Evolutionary conservation across 2,888 invertebrate genomes (phyloP).

Genomic region (Ceramica pisi): DNA sequence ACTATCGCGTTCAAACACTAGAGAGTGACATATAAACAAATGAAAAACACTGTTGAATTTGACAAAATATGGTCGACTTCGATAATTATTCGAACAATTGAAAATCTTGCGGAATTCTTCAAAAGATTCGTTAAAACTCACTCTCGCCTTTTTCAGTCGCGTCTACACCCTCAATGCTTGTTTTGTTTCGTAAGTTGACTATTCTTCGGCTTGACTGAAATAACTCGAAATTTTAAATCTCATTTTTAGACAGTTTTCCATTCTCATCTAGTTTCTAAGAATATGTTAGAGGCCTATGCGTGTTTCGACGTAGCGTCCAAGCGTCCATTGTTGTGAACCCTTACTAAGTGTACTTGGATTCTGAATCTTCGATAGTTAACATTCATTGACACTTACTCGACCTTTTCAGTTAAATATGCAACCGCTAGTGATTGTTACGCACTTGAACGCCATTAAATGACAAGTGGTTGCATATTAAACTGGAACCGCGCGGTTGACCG

Average conservation of each 20-base stretch:
- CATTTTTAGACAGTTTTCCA: constrained; percentile 62
- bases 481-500: too few species aligned
- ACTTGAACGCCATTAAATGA: too few species aligned
- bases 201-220: constrained; percentile 42
- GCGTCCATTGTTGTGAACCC: constrained; percentile 71
- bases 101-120: constrained; percentile 3
- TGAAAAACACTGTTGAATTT: constrained; percentile 15
- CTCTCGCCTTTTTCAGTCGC: constrained; percentile 30
- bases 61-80: constrained; percentile 5
- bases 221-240: constrained; percentile 62
- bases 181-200: constrained; percentile 37
- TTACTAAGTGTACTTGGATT: constrained; percentile 63
- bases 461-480: too few species aligned
- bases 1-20: constrained; percentile 40
- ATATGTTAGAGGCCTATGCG: constrained; percentile 71
- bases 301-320: constrained; percentile 73
- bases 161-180: constrained; percentile 43
- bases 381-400: constrained; percentile 8
- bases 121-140: constrained; percentile 14
- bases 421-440: too few species aligned
- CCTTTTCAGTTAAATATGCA: too few species aligned
- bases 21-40: constrained; percentile 16
- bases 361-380: constrained; percentile 4
- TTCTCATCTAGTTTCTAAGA: constrained; percentile 74
- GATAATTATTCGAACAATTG: constrained; percentile 12